Evolutionary conservation across 2,888 invertebrate genomes (phyloP).

Genomic region (Rhagonycha fulva): DNA sequence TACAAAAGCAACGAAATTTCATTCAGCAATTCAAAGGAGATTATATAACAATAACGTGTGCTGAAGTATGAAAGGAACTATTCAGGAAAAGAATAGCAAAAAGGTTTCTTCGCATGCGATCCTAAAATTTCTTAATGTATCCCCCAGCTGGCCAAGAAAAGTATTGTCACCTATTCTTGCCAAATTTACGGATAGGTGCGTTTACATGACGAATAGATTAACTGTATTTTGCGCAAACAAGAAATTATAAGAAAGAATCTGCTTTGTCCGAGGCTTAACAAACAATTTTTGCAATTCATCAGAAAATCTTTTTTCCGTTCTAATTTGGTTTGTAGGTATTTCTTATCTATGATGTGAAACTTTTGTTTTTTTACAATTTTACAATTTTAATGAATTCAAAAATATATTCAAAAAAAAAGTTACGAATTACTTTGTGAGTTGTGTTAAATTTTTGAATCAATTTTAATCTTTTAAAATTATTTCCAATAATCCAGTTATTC

Average conservation of each 20-base stretch:
- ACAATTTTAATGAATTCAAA: too few species aligned
- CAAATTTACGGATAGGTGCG: conserved; percentile 5
- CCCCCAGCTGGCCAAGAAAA: conserved; percentile 18
- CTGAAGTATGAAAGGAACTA: conserved; percentile 21
- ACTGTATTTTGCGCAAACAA: not conserved
- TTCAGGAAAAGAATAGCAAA: conserved; percentile 15
- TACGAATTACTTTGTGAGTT: too few species aligned
- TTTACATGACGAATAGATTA: not conserved
- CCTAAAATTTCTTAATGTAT: conserved; percentile 19
- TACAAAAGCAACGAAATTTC: conserved; percentile 21
- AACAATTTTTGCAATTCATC: not conserved
- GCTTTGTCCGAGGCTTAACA: not conserved
- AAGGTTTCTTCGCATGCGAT: conserved; percentile 19
- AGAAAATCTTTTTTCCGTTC: not conserved
- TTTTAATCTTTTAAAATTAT: too few species aligned
- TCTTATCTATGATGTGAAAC: too few species aligned
- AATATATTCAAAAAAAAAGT: too few species aligned
- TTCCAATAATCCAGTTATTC: too few species aligned
- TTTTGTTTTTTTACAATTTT: too few species aligned
- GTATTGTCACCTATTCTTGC: conserved; percentile 17
- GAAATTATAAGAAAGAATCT: not conserved
- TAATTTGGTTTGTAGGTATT: not conserved
- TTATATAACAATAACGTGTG: conserved; percentile 24
- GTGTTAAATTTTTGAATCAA: too few species aligned
- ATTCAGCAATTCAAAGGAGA: conserved; percentile 14